Conservation (phyloP, 2,888 invertebrate genomes). For the Tridacna crocea region DNA sequence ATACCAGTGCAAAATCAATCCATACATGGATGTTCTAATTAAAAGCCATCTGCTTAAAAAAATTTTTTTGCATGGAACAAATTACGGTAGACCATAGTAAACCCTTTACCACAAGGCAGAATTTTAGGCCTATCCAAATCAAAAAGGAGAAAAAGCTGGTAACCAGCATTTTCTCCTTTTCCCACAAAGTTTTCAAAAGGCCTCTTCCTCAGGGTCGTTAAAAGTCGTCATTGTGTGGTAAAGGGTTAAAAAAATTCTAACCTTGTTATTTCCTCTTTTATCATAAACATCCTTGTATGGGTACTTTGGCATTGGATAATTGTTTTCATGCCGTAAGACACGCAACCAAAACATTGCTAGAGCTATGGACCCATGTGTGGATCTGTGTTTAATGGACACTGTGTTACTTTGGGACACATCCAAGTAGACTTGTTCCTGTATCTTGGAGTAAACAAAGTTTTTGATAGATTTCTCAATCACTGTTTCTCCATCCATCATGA, state of each 20-base stretch:
- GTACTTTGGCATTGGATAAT: conserved; percentile 76
- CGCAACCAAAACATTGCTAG: conserved; percentile 79
- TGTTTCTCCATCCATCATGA: conserved; percentile 66
- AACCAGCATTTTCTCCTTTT: too few species aligned
- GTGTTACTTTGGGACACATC: conserved; percentile 65
- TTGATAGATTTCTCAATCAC: conserved; percentile 73
- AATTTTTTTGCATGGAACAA: too few species aligned
- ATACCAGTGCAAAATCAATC: too few species aligned
- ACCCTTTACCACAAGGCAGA: too few species aligned
- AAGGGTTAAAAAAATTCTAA: conserved; percentile 24
- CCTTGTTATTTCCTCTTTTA: conserved; percentile 66
- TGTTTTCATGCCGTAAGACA: conserved; percentile 78
- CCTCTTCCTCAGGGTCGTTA: too few species aligned
- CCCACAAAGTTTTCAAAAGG: too few species aligned
- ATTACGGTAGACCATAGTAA: too few species aligned
- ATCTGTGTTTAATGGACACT: conserved; percentile 69
- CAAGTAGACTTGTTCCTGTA: conserved; percentile 75
- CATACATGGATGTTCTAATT: too few species aligned
- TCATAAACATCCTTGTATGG: conserved; percentile 76
- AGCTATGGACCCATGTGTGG: conserved; percentile 73
- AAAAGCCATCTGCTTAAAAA: too few species aligned
- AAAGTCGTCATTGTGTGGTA: too few species aligned
- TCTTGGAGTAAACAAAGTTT: conserved; percentile 74
- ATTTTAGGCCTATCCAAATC: too few species aligned
- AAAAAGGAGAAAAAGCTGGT: too few species aligned